Conservation (phyloP, 2,888 invertebrate genomes). For the Ectropis crepuscularia region DNA sequence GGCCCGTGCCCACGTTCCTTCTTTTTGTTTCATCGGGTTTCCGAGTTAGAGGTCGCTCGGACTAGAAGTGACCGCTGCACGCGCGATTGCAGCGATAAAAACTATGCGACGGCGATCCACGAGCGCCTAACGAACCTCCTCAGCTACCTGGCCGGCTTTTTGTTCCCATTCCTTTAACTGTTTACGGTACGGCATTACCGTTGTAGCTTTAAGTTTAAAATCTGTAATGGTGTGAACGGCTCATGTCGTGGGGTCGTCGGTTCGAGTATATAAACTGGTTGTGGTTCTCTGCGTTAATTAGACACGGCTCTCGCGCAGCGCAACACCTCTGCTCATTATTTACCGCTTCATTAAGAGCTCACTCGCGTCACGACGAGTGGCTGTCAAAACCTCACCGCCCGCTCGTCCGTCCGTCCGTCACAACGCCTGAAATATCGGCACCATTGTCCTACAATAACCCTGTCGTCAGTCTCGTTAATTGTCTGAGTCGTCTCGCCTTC, state of each 20-base stretch:
- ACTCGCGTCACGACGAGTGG: conserved; percentile 73
- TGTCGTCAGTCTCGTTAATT: conserved; percentile 79
- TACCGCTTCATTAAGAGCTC: conserved; percentile 83
- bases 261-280: conserved; percentile 62
- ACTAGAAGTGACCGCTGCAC: conserved; percentile 77
- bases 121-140: conserved; percentile 66
- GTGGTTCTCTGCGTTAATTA: conserved; percentile 74
- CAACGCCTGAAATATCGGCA: conserved; percentile 76
- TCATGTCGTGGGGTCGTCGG: conserved; percentile 51
- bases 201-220: conserved; percentile 49
- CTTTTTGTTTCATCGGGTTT: conserved; percentile 79
- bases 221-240: conserved; percentile 58
- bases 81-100: conserved; percentile 74
- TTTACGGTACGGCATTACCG: conserved; percentile 53
- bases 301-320: conserved; percentile 71
- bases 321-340: conserved; percentile 82
- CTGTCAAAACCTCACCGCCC: conserved; percentile 79
- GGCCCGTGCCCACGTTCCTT: conserved; percentile 79
- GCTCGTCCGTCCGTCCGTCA: conserved; percentile 64
- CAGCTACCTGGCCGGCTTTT: conserved; percentile 61
- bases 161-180: conserved; percentile 50
- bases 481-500: conserved; percentile 66
- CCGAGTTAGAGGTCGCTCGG: conserved; percentile 81
- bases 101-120: conserved; percentile 62
- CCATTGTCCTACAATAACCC: conserved; percentile 79